Evolutionary conservation across 1,140 invertebrate species (phyloP).

Genomic region (Camponotus vicinus): DNA sequence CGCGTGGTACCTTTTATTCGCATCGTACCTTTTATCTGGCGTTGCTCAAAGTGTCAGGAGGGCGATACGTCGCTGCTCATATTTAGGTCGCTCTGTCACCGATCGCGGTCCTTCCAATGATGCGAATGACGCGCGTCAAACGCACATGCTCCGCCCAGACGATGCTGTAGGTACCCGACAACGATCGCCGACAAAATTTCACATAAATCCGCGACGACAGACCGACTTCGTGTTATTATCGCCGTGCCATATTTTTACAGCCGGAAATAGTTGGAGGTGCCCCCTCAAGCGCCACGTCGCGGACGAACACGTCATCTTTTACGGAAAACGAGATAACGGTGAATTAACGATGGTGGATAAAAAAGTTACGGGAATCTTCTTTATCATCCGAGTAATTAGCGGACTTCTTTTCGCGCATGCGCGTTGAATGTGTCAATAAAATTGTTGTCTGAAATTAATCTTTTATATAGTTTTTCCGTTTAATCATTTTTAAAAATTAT

Average conservation of each 20-base stretch:
- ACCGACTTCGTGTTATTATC: background rate
- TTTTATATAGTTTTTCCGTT: no score
- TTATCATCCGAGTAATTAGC: background rate
- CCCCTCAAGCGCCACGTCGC: background rate
- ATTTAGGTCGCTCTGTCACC: constrained; percentile 44
- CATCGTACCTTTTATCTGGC: constrained; percentile 75
- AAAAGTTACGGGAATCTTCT: background rate
- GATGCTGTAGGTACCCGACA: background rate
- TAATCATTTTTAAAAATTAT: no score
- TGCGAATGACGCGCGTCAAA: constrained; percentile 1
- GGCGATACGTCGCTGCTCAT: constrained; percentile 79
- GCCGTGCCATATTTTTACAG: constrained; percentile 12
- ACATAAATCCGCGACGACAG: background rate
- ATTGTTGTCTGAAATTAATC: no score
- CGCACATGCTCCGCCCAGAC: background rate
- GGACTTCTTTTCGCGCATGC: no score
- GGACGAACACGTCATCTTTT: background rate
- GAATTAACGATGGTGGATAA: background rate
- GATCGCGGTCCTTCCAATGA: background rate
- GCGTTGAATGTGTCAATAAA: no score
- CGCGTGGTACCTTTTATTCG: background rate
- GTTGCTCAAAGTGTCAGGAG: constrained; percentile 78
- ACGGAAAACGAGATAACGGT: background rate
- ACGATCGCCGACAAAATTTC: background rate
- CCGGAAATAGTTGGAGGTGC: constrained; percentile 71